These are phyloP conservation scores for Euleptes europaea DNA, from an alignment of 2,113 vertebrate species.

Conservation along the genomic window DNA sequence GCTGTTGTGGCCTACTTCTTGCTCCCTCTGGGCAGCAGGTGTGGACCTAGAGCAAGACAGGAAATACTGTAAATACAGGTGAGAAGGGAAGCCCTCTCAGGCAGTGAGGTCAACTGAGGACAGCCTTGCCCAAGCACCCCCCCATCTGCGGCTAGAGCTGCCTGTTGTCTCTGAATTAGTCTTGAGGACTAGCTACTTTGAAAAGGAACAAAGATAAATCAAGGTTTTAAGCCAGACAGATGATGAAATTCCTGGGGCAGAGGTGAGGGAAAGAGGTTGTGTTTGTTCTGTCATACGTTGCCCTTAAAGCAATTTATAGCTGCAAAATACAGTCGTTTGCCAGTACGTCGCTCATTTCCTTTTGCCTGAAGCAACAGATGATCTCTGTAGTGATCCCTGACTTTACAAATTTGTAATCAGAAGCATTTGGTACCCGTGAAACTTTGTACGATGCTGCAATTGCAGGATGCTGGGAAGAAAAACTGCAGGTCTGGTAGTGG, in stretches of 20 bases:
- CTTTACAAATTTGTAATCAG: conserved; percentile 34
- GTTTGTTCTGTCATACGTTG: not conserved
- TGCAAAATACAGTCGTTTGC: not conserved
- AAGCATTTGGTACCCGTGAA: not conserved
- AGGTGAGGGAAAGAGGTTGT: not conserved
- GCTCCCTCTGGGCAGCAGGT: too few species aligned
- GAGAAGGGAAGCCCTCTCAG: too few species aligned
- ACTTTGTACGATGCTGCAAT: conserved; percentile 1
- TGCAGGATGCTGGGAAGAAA: conserved; percentile 48
- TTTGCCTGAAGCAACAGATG: conserved; percentile 4
- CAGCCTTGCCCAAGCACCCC: too few species aligned
- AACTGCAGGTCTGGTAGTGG: conserved; percentile 47
- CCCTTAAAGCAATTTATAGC: not conserved
- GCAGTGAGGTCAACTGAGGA: too few species aligned
- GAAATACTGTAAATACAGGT: too few species aligned
- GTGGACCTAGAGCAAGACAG: too few species aligned
- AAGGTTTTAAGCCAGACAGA: not conserved
- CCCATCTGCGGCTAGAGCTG: too few species aligned
- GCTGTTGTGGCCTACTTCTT: too few species aligned
- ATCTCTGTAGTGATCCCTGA: not conserved
- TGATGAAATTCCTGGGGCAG: not conserved
- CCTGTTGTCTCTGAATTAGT: not conserved
- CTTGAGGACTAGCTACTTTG: not conserved
- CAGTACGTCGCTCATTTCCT: not conserved
- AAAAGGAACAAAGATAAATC: not conserved